Percentiles rank a stretch among this genome's conserved stretches.
phyloP scores from a whole-genome alignment of 2,113 vertebrate species.

The Chrysochloris asiatica region DNA sequence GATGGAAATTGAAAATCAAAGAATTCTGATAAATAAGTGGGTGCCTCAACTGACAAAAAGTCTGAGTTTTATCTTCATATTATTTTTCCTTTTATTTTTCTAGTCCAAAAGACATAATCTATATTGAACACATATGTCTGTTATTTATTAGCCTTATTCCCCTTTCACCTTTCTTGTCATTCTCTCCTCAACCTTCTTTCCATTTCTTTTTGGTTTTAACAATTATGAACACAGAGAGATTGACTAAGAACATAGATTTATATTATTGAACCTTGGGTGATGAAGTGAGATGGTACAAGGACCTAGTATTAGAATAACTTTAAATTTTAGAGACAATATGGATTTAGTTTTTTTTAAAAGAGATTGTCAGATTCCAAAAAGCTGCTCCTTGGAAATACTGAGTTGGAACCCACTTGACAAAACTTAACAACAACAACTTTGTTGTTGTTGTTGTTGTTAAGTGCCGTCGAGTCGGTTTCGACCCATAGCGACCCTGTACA shows the following conservation, averaged over 20 bases:
- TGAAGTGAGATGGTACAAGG: not conserved
- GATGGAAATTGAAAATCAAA: not conserved
- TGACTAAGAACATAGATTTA: not conserved
- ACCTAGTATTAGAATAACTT: not conserved
- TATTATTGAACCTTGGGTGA: not conserved
- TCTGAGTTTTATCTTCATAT: not conserved
- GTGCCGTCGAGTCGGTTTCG: too few relatives aligned
- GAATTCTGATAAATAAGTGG: not conserved
- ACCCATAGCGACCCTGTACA: too few relatives aligned
- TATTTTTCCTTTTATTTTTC: not conserved
- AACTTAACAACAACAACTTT: too few relatives aligned
- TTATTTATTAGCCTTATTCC: not conserved
- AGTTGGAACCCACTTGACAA: too few relatives aligned
- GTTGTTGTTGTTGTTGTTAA: too few relatives aligned
- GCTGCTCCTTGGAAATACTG: too few relatives aligned
- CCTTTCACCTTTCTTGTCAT: not conserved
- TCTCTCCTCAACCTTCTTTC: not conserved
- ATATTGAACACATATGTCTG: not conserved
- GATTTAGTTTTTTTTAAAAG: too few relatives aligned
- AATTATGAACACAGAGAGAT: not conserved
- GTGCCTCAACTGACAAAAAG: not conserved
- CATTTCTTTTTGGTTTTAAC: not conserved
- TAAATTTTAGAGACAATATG: not conserved
- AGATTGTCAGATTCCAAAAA: too few relatives aligned
- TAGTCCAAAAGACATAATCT: not conserved